Percentiles rank a stretch among this genome's conserved stretches.
phyloP scores from a whole-genome alignment of 2,888 invertebrate genomes.

The Phoronis australis region DNA sequence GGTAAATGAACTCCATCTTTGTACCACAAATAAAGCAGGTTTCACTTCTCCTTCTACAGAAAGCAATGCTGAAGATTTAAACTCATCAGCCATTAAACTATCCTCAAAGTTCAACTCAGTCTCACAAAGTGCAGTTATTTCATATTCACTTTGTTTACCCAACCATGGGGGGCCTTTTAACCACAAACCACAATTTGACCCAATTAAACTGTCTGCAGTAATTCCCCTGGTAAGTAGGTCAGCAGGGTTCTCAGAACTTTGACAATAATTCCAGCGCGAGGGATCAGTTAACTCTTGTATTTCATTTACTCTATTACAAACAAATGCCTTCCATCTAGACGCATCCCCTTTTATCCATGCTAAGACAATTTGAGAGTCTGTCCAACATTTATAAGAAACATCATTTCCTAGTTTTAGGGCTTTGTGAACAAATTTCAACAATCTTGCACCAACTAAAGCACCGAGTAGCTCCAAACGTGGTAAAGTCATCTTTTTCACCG shows the following conservation, averaged over 20 bases:
- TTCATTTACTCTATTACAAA: conserved; percentile 21
- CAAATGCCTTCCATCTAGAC: conserved; percentile 18
- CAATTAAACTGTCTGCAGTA: too few species aligned
- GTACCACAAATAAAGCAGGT: too few species aligned
- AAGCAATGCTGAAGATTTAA: too few species aligned
- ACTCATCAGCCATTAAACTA: too few species aligned
- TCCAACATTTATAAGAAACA: conserved; percentile 10
- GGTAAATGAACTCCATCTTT: too few species aligned
- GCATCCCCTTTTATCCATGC: conserved; percentile 17
- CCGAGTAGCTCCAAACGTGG: conserved; percentile 17
- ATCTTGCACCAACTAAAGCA: conserved; percentile 9
- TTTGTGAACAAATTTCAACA: conserved; percentile 8
- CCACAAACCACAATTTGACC: too few species aligned
- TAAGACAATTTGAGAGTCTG: conserved; percentile 17
- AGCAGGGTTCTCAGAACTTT: conserved; percentile 26
- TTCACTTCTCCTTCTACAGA: too few species aligned
- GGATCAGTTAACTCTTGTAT: conserved; percentile 14
- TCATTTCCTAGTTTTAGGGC: conserved; percentile 18
- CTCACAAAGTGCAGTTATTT: too few species aligned
- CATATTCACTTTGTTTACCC: too few species aligned
- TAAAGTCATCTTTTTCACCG: conserved; percentile 19
- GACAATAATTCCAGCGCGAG: conserved; percentile 21
- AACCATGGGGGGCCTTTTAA: too few species aligned
- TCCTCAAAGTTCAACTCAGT: too few species aligned
- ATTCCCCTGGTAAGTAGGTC: conserved; percentile 26